Evolutionary conservation across 92 coral and sea anemone species (phyloP), one percentile per base, ranked within the genome.

Genomic region (Palythoa heliodiscus): DNA sequence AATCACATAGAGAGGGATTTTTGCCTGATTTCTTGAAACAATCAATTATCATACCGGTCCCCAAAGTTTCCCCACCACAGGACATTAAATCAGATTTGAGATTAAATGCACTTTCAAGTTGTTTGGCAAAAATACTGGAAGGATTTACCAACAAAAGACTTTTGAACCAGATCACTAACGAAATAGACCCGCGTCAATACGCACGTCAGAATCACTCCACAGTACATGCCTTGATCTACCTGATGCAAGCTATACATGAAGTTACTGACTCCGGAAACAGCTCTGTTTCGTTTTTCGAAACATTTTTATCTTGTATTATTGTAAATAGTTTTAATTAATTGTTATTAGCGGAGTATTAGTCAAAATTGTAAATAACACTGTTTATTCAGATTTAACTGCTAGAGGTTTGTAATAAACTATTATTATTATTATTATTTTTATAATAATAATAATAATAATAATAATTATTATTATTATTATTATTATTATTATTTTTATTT

Each of bases 11-110:
- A 37, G 86, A 86, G 60, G 77, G 83, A 38, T 76, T 54, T 76
- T 52, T 86, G 53, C 84, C 88, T 24, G 76, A 78, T 40, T n/a
- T 70, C 19, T 75, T 76, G 43, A 86, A 77, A 67, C 82, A 38
- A 48, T 86, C 73, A 76, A 86, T 74, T 58, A 38, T 86, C 58
- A 53, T 13, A 53, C 58, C 58, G 7, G 58, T 53, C 7, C 58
- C 58, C 7, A 53, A 53, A 13, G 58, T 53, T 53, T 53, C 58
- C 13, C 58, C 58, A 53, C 58, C 58, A 53, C 58, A 53, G 58
- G 13, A 53, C 7, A 53, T 53, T 53, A 13, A 53, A 13, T 53
- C 58, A 6, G 58, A 53, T 13, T 13, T 53, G 7, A 7, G 58
- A 7, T 13, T 13, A 53, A 53, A 6, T 53, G 7, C 58, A 13